Conservation (phyloP, 2,797 vertebrate genomes). For the Tapera naevia region DNA sequence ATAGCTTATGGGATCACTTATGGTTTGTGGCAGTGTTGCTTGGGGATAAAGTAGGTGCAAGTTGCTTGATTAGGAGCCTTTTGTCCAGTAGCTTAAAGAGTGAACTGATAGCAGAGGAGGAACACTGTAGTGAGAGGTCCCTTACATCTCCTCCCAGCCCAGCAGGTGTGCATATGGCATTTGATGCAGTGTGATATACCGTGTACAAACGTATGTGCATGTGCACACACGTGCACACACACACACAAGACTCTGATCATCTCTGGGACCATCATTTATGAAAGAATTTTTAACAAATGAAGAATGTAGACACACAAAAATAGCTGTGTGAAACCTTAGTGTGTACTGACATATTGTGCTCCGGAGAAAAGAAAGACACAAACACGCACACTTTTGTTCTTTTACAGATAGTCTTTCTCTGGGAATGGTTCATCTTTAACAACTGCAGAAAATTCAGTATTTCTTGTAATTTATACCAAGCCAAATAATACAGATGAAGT, state of each 20-base stretch:
- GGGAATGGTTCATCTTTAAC: neutral
- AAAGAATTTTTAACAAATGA: neutral
- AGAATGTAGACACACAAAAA: neutral
- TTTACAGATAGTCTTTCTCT: neutral
- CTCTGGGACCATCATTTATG: neutral
- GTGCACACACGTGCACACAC: too few relatives aligned
- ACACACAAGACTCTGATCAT: neutral
- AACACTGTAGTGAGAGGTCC: neutral
- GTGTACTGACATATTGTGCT: neutral
- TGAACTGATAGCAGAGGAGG: neutral
- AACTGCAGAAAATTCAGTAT: neutral
- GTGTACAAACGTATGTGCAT: accelerated
- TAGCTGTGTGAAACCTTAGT: neutral
- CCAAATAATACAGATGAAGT: neutral
- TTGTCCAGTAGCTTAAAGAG: neutral
- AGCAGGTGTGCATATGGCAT: neutral
- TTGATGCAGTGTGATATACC: neutral
- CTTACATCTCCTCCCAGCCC: neutral
- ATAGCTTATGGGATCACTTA: neutral
- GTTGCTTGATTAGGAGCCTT: neutral
- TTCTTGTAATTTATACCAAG: neutral
- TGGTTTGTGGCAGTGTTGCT: neutral
- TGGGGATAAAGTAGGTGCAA: neutral
- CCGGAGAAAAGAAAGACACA: neutral
- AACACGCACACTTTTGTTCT: neutral